phyloP scores from a whole-genome alignment of 2,888 invertebrate genomes.

The Lycia hirtaria region DNA sequence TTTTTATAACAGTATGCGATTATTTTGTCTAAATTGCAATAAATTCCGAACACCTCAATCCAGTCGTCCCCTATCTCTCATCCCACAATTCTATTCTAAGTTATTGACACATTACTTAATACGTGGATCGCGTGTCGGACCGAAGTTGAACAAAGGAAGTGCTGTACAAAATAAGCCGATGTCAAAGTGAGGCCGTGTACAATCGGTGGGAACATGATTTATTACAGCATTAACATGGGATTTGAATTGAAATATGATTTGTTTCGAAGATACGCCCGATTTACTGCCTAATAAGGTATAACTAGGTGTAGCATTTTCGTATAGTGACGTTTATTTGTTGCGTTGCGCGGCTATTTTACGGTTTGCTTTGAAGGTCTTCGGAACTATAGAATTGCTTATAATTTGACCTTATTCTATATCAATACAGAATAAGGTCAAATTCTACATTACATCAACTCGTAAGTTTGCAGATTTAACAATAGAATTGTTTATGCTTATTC shows the following conservation, averaged over 20 bases:
- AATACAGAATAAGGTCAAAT: too few species aligned
- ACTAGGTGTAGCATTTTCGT: background rate
- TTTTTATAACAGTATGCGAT: too few species aligned
- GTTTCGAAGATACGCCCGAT: slow-evolving; percentile 23
- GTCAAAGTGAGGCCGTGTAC: slow-evolving; percentile 49
- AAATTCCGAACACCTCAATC: slow-evolving; percentile 1
- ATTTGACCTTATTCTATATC: too few species aligned
- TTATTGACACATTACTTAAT: slow-evolving; percentile 72
- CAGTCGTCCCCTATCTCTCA: slow-evolving; percentile 3
- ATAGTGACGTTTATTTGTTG: slow-evolving; percentile 4
- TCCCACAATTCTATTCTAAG: slow-evolving; percentile 43
- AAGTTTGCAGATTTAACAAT: too few species aligned
- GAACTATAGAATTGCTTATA: too few species aligned
- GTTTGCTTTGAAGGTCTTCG: too few species aligned
- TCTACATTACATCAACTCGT: too few species aligned
- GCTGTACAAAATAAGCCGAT: slow-evolving; percentile 52
- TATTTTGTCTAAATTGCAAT: background rate
- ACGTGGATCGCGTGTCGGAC: slow-evolving; percentile 64
- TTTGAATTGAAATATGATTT: slow-evolving; percentile 30
- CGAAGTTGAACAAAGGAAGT: slow-evolving; percentile 58
- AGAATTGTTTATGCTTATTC: too few species aligned
- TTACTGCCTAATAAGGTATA: slow-evolving; percentile 27
- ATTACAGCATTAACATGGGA: slow-evolving; percentile 33
- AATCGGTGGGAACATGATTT: slow-evolving; percentile 39
- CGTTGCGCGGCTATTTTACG: background rate